Evolutionary conservation across 2,113 vertebrate genomes (phyloP).

Genomic region (Tenrec ecaudatus): DNA sequence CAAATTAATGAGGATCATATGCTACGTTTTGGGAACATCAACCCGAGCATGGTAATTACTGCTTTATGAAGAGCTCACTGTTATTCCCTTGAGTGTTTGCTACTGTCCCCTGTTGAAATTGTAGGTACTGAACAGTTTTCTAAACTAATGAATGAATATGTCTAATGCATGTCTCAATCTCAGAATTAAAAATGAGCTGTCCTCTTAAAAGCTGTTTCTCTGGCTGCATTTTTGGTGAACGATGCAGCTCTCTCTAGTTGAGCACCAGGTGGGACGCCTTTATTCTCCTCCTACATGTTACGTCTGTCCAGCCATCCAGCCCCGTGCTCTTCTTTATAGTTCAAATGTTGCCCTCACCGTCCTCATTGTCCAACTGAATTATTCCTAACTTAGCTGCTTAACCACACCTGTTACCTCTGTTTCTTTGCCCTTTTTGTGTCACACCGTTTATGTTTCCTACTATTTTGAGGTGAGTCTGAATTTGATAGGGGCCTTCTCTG

Average conservation of each 20-base stretch:
- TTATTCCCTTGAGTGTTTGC: conserved; percentile 6
- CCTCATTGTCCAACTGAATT: neutral
- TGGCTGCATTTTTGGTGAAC: neutral
- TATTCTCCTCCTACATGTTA: neutral
- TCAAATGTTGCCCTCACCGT: neutral
- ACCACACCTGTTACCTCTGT: neutral
- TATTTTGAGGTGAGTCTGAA: neutral
- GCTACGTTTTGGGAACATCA: conserved; percentile 13
- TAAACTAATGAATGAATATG: conserved; percentile 11
- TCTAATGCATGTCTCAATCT: neutral
- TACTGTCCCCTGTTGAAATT: neutral
- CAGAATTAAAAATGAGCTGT: neutral
- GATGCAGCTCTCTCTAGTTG: neutral
- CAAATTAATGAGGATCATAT: neutral
- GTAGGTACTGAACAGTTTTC: conserved; percentile 17
- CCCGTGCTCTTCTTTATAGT: neutral
- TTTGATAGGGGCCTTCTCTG: neutral
- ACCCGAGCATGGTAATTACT: neutral
- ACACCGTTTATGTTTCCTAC: neutral
- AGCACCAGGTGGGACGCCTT: neutral
- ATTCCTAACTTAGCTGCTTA: neutral
- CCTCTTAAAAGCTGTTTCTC: neutral
- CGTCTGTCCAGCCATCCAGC: neutral
- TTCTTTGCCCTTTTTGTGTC: neutral
- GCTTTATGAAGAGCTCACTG: conserved; percentile 24